Base-by-base conservation (phyloP, 2,888 invertebrate species). In the Cancer borealis region DNA sequence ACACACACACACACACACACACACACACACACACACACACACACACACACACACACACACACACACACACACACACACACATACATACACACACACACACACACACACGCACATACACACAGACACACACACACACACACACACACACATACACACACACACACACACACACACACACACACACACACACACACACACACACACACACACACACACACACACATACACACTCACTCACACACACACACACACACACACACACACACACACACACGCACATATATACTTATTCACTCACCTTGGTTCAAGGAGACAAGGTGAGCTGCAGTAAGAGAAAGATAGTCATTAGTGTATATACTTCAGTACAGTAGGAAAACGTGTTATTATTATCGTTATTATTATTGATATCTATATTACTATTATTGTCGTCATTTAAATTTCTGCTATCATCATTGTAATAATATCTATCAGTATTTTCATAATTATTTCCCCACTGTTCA, bases 91-190 rank as follows among this genome's bases (percentile, higher is more conserved):
- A 66, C 17, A 1, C 21, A 66, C 2, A 14, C 10, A 66, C 66
- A 66, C 66, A 66, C 66, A n/a, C 14, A 14, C 66, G n/a, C n/a
- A 66, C 66, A 66, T 66, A 66, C 2, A 66, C n/a, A 66, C 10
- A 66, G 17, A n/a, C 5, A 49, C 49, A 49, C 10, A 49, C 10
- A 49, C 49, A 49, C 5, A 66, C 60, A 66, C 60, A 66, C 60
- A 66, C 60, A 17, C 17, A 17, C 66, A 66, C 66, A 66, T 1
- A 66, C 6, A 66, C 6, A 66, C 6, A 21, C 60, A 66, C 5
- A 66, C 60, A 66, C 60, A 66, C 60, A 66, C 60, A 66, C 60
- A 66, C 60, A 66, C 60, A 66, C 60, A 66, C 60, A 66, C 60
- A 66, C 60, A 66, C 60, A 66, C 60, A 66, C 60, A 66, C 60